A percentile compares a stretch with the other conserved stretches of the same genome.
phyloP scores from a whole-genome alignment of 2,888 invertebrate species.

The Drosophila mimetica region DNA sequence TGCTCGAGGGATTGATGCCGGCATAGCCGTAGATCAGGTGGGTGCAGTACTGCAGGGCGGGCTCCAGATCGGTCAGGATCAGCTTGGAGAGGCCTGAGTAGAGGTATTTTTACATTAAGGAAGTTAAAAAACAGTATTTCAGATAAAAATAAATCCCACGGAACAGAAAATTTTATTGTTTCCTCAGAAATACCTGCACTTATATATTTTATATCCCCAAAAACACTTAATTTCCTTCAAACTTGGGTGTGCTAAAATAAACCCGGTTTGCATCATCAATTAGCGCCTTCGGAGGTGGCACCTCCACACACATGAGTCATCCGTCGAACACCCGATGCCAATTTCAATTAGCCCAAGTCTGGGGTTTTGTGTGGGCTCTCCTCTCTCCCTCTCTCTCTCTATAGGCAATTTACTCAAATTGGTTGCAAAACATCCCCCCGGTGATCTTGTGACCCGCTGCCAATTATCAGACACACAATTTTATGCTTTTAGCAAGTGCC shows the following conservation, averaged over 20 bases:
- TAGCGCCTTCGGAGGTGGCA: conserved; percentile 43
- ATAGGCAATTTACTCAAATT: conserved; percentile 36
- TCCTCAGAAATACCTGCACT: neutral
- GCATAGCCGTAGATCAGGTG: conserved; percentile 92
- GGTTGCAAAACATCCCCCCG: conserved; percentile 8
- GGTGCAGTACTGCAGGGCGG: conserved; percentile 91
- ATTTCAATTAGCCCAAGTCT: conserved; percentile 53
- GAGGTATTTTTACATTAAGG: neutral
- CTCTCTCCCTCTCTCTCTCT: neutral
- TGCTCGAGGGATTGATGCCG: conserved; percentile 89
- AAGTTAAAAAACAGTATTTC: neutral
- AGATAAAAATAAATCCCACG: neutral
- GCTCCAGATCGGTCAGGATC: conserved; percentile 89
- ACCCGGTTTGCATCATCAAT: conserved; percentile 47
- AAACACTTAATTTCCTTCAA: too few species aligned
- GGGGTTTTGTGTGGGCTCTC: conserved; percentile 23
- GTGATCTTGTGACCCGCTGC: conserved; percentile 47
- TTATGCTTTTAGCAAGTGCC: conserved; percentile 41
- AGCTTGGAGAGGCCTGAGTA: conserved; percentile 90
- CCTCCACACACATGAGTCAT: conserved; percentile 32
- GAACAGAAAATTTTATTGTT: neutral
- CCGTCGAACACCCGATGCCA: conserved; percentile 42
- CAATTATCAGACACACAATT: conserved; percentile 11
- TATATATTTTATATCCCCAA: neutral
- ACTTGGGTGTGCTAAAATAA: conserved; percentile 20